Percentiles rank a stretch among this genome's conserved stretches.
Conservation (phyloP, 2,113 vertebrate species). For the Chaetodon auriga region DNA sequence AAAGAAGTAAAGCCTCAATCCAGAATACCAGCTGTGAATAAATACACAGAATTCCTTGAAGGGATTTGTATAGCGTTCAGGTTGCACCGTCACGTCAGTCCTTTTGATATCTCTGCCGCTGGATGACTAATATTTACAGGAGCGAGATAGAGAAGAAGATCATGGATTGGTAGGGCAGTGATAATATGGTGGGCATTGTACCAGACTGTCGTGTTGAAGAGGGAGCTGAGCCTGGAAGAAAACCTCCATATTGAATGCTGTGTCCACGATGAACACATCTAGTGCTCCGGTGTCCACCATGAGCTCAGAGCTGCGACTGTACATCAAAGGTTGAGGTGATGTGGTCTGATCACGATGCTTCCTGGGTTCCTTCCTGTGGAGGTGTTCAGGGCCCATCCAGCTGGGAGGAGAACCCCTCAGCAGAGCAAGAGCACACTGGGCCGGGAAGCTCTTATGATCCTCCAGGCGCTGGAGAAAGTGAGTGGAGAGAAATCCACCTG, state of each 20-base stretch:
- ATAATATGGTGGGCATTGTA: conserved; percentile 1
- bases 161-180: neutral
- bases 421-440: neutral
- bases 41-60: conserved; percentile 19
- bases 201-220: conserved; percentile 10
- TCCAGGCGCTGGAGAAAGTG: neutral
- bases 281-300: neutral
- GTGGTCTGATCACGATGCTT: neutral
- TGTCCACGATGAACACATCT: neutral
- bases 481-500: neutral
- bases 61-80: conserved; percentile 20
- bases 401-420: conserved; percentile 23
- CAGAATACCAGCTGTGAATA: conserved; percentile 28
- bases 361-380: conserved; percentile 3
- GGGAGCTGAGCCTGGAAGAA: conserved; percentile 18
- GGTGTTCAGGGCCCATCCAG: conserved; percentile 14
- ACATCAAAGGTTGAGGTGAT: conserved; percentile 4
- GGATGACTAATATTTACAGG: conserved; percentile 20
- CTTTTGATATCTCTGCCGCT: conserved; percentile 15
- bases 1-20: conserved; percentile 35
- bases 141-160: neutral
- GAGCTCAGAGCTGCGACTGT: conserved; percentile 16
- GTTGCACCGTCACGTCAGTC: neutral
- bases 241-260: neutral
- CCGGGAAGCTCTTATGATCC: neutral